Base-by-base conservation (phyloP, 2,797 vertebrate genomes). In the Poeciliopsis turneri region DNA sequence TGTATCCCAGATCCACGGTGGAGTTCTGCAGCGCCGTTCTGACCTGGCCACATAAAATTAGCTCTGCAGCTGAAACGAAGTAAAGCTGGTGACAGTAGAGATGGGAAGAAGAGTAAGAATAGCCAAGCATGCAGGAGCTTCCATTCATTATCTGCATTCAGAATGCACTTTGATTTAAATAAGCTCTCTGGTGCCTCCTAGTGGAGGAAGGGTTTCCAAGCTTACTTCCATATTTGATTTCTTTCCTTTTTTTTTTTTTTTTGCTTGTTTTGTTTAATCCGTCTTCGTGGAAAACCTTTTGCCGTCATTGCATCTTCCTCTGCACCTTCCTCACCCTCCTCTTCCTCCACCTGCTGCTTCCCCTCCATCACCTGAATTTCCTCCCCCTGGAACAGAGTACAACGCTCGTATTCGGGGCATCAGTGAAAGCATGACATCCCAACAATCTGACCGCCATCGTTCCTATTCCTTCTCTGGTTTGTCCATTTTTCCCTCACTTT, bases 391-490 rank as follows among this genome's bases (percentile, higher is more conserved):
- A 84, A 72, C 93, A 96, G 96, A 96, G 91, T 96, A 96, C 96
- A 96, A 96, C 95, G 96, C 95, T 90, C 95, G 95, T 85, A 96
- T 96, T 81, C 94, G 87, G 85, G 96, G 95, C 88, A 95, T 96
- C 94, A 95, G 91, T 83, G 93, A 93, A 84, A 96, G 95, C 89
- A 95, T 94, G 86, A 88, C 92, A 93, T 87, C 79, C 47, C 93
- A 88, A 93, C 92, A 93, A 89, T 94, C 95, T 88, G 96, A 97
- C 94, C 97, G 96, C 92, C 97, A 96, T 90, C 97, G 96, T 79
- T 97, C 97, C 92, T 96, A 97, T 94, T 98, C 98, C 75, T 95
- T 97, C 90, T 97, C 97, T 73, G 97, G 98, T 99, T 97, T 80
- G 98, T 97, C 94, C 89, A 88, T 80, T 92, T 51, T 77, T 90